phyloP scores from a whole-genome alignment of 2,888 invertebrate species.

The Eudasyphora cyanicolor region DNA sequence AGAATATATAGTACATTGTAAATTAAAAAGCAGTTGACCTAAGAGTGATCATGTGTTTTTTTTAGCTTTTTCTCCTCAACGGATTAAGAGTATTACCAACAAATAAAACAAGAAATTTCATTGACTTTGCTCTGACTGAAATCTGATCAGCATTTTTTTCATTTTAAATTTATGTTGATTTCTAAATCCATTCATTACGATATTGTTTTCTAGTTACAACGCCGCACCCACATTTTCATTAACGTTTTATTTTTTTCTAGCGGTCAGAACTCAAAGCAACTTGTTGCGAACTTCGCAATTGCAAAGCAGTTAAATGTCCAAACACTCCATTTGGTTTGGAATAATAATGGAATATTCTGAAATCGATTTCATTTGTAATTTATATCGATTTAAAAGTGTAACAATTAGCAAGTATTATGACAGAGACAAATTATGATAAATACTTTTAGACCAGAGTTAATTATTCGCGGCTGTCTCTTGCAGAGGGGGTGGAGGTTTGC shows the following conservation, averaged over 20 bases:
- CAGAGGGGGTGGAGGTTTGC: background rate
- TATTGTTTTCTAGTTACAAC: background rate
- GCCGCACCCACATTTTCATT: constrained; percentile 15
- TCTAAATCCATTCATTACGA: constrained; percentile 13
- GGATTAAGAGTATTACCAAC: background rate
- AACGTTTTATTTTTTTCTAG: background rate
- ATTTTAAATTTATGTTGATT: constrained; percentile 22
- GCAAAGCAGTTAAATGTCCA: background rate
- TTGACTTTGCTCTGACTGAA: constrained; percentile 6
- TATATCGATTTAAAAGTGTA: constrained; percentile 43
- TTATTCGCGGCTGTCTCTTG: background rate
- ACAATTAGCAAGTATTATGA: constrained; percentile 48
- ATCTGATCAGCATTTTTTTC: constrained; percentile 1
- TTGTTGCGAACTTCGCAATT: background rate
- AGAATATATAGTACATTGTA: too few relatives aligned
- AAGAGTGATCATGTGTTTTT: too few relatives aligned
- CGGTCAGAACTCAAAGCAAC: background rate
- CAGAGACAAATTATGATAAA: constrained; percentile 52
- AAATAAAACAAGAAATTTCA: background rate
- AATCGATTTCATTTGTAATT: constrained; percentile 4
- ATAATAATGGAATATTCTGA: background rate
- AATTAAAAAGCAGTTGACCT: too few relatives aligned
- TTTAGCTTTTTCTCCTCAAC: background rate
- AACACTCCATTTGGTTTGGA: background rate
- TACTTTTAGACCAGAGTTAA: background rate